A percentile compares a stretch with the other conserved stretches of the same genome.
Conservation (phyloP, 1,140 invertebrate species). For the Lepidurus arcticus region DNA sequence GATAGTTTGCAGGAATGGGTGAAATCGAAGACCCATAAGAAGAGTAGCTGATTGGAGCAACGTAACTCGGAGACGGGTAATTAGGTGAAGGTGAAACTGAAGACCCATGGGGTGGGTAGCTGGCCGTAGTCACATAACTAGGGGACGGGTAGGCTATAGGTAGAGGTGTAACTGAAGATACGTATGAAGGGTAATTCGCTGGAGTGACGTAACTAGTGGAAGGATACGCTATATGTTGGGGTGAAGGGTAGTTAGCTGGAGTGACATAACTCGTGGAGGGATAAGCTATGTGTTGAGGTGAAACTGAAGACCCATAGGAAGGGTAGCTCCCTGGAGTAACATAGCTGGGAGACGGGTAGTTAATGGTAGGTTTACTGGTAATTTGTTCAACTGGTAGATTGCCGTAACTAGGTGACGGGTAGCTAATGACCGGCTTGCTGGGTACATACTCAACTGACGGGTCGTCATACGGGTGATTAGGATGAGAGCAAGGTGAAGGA, state of each 20-base stretch:
- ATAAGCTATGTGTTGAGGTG: no score
- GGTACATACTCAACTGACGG: not conserved
- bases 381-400: not conserved
- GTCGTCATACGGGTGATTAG: constrained; percentile 6
- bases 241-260: no score
- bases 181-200: not conserved
- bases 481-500: not conserved
- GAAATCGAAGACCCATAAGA: no score
- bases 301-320: no score
- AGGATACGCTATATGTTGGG: not conserved
- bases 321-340: no score
- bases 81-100: no score
- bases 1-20: no score
- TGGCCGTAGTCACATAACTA: not conserved
- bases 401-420: not conserved
- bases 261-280: no score
- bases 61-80: no score
- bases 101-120: not conserved
- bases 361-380: no score
- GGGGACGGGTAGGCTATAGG: not conserved
- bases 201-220: not conserved
- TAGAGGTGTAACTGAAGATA: not conserved
- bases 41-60: no score
- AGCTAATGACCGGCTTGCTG: not conserved
- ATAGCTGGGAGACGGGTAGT: no score